Conservation (phyloP, 2,888 invertebrate species). For the Eupithecia centaureata region DNA sequence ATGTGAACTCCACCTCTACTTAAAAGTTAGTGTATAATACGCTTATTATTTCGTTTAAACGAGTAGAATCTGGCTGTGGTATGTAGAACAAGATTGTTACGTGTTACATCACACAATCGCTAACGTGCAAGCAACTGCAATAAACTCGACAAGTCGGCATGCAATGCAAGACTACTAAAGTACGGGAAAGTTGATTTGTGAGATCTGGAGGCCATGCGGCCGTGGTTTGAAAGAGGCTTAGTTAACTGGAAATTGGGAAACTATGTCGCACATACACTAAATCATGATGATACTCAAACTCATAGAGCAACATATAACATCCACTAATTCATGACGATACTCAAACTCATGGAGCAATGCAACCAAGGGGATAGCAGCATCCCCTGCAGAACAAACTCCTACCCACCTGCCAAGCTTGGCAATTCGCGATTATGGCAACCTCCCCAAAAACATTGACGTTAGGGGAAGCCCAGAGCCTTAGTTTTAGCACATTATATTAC, state of each 20-base stretch:
- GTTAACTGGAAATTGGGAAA: background rate
- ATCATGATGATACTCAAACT: too few relatives aligned
- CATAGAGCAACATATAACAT: too few relatives aligned
- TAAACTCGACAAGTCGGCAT: slow-evolving; percentile 3
- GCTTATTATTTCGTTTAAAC: background rate
- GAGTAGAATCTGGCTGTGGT: slow-evolving; percentile 10
- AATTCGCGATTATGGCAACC: too few relatives aligned
- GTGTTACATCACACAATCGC: slow-evolving; percentile 19
- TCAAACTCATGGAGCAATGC: too few relatives aligned
- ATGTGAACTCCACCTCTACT: background rate
- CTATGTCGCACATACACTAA: background rate
- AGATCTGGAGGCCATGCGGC: background rate
- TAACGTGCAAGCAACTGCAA: slow-evolving; percentile 4
- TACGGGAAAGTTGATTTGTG: slow-evolving; percentile 25
- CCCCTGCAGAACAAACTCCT: too few relatives aligned
- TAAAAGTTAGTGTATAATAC: background rate
- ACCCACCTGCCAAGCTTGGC: too few relatives aligned
- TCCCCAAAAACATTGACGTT: too few relatives aligned
- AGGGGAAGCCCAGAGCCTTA: too few relatives aligned
- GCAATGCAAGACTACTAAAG: slow-evolving; percentile 13
- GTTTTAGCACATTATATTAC: too few relatives aligned
- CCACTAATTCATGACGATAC: too few relatives aligned
- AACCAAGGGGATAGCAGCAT: too few relatives aligned
- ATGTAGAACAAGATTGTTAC: slow-evolving; percentile 16
- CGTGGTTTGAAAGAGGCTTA: background rate